Base-by-base conservation (phyloP, 2,888 invertebrate species). In the Drosophila acutilabella region DNA sequence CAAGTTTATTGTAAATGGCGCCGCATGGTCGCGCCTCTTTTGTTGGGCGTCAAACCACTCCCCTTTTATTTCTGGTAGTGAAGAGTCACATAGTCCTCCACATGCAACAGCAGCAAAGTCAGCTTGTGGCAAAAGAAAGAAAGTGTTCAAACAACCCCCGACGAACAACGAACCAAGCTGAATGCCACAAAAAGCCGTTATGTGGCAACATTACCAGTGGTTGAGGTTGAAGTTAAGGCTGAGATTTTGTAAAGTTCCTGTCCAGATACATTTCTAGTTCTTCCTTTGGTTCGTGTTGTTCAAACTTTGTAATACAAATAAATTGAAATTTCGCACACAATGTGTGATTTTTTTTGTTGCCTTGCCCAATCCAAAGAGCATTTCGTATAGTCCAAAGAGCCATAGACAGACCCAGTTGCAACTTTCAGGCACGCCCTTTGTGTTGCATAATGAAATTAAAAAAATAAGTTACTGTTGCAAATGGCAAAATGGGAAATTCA, bases 381-480 rank as follows among this genome's bases (percentile, higher is more conserved):
- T 30, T 30, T 23, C 44, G 53, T 62, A 54, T 26, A 54, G 62
- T 53, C 44, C 8, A 26, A 20, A 23, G n/a, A 20, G 65, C 23
- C 51, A 4, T 20, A 20, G 20, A 64, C 50, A 57, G 40, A 45
- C 41, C 44, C 44, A 71, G 66, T 50, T 54, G 64, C 53, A 56
- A 64, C 60, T 53, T 30, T 42, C 59, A 64, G 64, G 52, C 65
- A 78, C 76, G 81, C 89, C 90, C 89, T 78, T 90, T 91, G 90
- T 91, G 81, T 78, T 64, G 74, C 81, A 82, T 90, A 90, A 90
- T 91, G 91, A 91, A 91, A 90, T 90, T 90, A 90, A 89, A 88
- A 91, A 91, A 91, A 71, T 88, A 90, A 88, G 91, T 90, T 88
- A 91, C 91, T 83, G 85, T 89, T 89, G 88, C 89, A 53, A 45